phyloP scores from a whole-genome alignment of 1,140 invertebrate species.

The Nephotettix cincticeps region DNA sequence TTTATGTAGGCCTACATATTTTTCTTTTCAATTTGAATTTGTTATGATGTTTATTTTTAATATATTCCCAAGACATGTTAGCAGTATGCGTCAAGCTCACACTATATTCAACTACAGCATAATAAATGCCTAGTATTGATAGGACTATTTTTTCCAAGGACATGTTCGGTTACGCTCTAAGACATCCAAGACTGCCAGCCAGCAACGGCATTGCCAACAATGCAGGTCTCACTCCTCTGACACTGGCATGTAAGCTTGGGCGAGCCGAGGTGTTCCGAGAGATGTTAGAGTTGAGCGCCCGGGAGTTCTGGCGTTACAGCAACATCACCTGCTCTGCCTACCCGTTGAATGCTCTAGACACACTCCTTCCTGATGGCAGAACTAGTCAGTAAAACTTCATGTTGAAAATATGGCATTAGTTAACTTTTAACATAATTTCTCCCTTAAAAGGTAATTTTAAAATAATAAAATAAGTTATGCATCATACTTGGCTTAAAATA shows the following conservation, averaged over 20 bases:
- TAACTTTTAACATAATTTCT: no score
- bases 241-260: conserved; percentile 93
- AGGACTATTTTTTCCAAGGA: conserved; percentile 61
- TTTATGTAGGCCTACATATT: no score
- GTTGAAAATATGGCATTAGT: no score
- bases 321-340: conserved; percentile 99
- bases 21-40: no score
- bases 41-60: no score
- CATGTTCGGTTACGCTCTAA: conserved; percentile 96
- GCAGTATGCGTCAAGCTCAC: no score
- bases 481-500: no score
- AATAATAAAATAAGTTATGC: no score
- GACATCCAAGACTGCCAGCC: conserved; percentile 90
- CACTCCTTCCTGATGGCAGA: conserved; percentile 87
- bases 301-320: conserved; percentile 98
- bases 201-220: conserved; percentile 85
- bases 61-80: no score
- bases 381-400: conserved; percentile 89
- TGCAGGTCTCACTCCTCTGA: conserved; percentile 91
- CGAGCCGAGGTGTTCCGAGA: conserved; percentile 94
- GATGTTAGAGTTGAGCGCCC: conserved; percentile 93
- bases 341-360: conserved; percentile 94
- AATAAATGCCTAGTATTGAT: no score
- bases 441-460: no score
- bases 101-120: no score